A percentile compares a stretch with the other conserved stretches of the same genome.
These are phyloP conservation scores for Dasyurus viverrinus DNA, from an alignment of 2,113 vertebrate species.

Conservation along the genomic window DNA sequence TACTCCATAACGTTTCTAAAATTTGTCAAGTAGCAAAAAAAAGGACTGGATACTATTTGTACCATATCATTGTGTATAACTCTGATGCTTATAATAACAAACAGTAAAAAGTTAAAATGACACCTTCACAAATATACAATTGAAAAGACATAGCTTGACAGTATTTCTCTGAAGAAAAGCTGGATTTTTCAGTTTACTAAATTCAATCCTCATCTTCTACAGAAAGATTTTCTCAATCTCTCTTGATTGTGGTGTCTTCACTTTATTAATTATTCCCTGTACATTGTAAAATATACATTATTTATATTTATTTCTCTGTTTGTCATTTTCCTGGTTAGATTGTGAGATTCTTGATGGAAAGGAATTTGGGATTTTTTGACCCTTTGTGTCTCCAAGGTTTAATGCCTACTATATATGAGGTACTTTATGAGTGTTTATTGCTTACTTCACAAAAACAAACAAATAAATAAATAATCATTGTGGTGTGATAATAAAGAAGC, in stretches of 20 bases:
- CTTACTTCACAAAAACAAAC: too few relatives aligned
- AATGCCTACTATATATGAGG: not conserved
- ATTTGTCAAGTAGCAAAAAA: not conserved
- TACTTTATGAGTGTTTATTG: not conserved
- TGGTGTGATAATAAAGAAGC: not conserved
- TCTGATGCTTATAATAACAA: not conserved
- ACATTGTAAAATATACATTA: fast-evolving
- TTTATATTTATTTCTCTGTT: not conserved
- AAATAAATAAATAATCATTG: not conserved
- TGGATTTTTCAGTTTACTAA: not conserved
- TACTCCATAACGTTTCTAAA: not conserved
- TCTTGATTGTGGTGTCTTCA: not conserved
- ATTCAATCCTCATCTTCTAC: not conserved
- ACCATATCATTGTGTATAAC: not conserved
- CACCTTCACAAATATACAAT: not conserved
- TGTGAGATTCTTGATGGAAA: too few relatives aligned
- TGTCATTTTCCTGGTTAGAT: too few relatives aligned
- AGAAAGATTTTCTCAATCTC: not conserved
- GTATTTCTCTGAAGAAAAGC: not conserved
- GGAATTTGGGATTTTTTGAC: too few relatives aligned
- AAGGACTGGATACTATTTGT: not conserved
- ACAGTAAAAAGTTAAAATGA: not conserved
- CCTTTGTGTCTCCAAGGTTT: too few relatives aligned
- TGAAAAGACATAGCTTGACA: not conserved
- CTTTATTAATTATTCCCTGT: not conserved